phyloP scores from a whole-genome alignment of 2,888 invertebrate genomes.

The Ophion ellenae region DNA sequence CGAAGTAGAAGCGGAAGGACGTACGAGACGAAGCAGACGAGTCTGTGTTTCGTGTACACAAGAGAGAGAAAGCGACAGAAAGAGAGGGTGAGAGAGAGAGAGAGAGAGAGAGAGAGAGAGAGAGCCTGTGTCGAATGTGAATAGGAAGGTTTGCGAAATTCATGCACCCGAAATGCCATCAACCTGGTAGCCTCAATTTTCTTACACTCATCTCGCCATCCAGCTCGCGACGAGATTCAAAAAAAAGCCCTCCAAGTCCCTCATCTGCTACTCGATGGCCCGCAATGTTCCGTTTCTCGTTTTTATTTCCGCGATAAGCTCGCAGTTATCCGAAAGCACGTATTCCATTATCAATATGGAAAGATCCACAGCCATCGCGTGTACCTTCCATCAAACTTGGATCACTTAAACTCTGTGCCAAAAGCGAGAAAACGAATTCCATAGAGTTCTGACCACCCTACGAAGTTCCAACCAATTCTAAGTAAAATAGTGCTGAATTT shows the following conservation, averaged over 20 bases:
- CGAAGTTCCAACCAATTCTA: no score
- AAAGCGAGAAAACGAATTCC: no score
- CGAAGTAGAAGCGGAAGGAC: conserved; percentile 31
- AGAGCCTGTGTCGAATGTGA: conserved; percentile 65
- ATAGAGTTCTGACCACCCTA: no score
- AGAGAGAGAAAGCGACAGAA: neutral
- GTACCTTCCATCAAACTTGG: no score
- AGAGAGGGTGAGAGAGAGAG: conserved; percentile 4
- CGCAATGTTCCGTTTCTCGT: neutral
- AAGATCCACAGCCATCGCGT: neutral
- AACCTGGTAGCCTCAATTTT: conserved; percentile 74
- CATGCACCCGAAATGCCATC: conserved; percentile 75
- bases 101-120: neutral
- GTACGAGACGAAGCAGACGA: conserved; percentile 39
- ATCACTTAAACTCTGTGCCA: no score
- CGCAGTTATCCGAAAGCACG: no score
- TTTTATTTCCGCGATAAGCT: neutral
- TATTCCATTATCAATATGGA: neutral
- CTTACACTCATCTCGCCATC: neutral
- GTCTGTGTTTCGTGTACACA: conserved; percentile 20
- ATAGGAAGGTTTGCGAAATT: conserved; percentile 77
- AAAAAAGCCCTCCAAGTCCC: neutral
- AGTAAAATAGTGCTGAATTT: no score
- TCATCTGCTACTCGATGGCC: neutral
- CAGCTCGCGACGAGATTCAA: neutral